A percentile compares a stretch with the other conserved stretches of the same genome.
phyloP scores from a whole-genome alignment of 2,113 vertebrate species.

The Micromys minutus region DNA sequence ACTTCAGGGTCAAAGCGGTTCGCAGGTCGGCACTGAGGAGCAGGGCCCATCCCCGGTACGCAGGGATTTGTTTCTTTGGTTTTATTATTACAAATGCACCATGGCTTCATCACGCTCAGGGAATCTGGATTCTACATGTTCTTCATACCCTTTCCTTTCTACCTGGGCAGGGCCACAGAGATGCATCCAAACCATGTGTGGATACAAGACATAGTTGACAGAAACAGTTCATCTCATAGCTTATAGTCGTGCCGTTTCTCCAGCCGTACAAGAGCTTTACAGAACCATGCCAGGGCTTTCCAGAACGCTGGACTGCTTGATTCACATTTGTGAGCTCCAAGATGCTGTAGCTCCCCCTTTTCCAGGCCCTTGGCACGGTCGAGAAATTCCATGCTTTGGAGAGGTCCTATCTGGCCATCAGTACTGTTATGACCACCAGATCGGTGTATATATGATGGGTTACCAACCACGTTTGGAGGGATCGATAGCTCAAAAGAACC shows the following conservation, averaged over 20 bases:
- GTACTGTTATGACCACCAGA: not conserved
- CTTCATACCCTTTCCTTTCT: conserved; percentile 27
- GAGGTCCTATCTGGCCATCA: conserved; percentile 8
- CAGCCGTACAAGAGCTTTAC: conserved; percentile 70
- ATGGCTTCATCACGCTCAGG: conserved; percentile 39
- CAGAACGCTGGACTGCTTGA: not conserved
- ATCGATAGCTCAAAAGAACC: not conserved
- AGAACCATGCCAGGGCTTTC: not conserved
- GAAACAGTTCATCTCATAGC: conserved; percentile 69
- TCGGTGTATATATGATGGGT: not conserved
- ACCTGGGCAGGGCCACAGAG: conserved; percentile 60
- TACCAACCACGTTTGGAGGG: not conserved
- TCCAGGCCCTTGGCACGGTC: not conserved
- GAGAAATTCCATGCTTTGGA: not conserved
- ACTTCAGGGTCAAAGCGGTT: fast-evolving
- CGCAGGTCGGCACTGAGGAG: not conserved
- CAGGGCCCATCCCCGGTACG: not conserved
- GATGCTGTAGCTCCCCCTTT: not conserved
- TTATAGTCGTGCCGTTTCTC: conserved; percentile 80
- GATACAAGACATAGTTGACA: conserved; percentile 58
- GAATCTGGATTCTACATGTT: not conserved
- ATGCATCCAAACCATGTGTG: conserved; percentile 65
- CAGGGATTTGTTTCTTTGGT: conserved; percentile 39
- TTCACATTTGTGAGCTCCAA: conserved; percentile 5
- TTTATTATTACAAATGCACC: conserved; percentile 80